Evolutionary conservation across 1,140 invertebrate genomes (phyloP), one percentile per base, ranked within the genome.

Genomic region (Dreissena polymorpha): DNA sequence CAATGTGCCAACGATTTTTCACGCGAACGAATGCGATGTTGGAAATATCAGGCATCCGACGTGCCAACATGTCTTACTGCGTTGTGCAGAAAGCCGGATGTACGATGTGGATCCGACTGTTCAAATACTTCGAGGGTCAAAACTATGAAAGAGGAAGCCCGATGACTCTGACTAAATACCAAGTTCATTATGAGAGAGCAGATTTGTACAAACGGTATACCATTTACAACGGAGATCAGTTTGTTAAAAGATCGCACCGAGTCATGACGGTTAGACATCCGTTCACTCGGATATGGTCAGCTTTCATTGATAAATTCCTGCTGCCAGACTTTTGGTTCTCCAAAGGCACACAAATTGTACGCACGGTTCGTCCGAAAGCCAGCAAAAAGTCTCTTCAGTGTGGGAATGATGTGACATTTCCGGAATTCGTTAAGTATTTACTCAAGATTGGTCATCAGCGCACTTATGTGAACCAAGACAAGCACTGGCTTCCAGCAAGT

Each of bases 301-400:
- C 86, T 25, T 87, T 85, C 60, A 49, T 87, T 29, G 86, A 87
- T 74, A 87, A 87, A 65, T 85, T 87, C 76, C 53, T 85, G 39
- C 80, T 87, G 27, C 70, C 77, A 21, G 82, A 86, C 51, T 88
- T 85, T 67, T 88, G 87, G 87, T 69, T 53, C 12, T 64, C 76
- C 8, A 67, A 71, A 53, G 84, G 74, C 50, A 74, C 70, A 51
- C 25, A 68, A 55, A 84, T 86, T 27, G 70, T 86, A 18, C 21
- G 57, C 25, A 67, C 49, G 50, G 21, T 73, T 23, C 70, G 87
- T n/a, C 21, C 64, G 12, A 78, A 85, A 49, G 6, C 55, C 5
- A 64, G 68, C 0, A 8, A 8, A 0, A 49, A 64, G 21, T 10
- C 60, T 16, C 16, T 29, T 2, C 21, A 70, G 14, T 88, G 87